phyloP scores from a whole-genome alignment of 2,113 vertebrate genomes.

The Ia io region DNA sequence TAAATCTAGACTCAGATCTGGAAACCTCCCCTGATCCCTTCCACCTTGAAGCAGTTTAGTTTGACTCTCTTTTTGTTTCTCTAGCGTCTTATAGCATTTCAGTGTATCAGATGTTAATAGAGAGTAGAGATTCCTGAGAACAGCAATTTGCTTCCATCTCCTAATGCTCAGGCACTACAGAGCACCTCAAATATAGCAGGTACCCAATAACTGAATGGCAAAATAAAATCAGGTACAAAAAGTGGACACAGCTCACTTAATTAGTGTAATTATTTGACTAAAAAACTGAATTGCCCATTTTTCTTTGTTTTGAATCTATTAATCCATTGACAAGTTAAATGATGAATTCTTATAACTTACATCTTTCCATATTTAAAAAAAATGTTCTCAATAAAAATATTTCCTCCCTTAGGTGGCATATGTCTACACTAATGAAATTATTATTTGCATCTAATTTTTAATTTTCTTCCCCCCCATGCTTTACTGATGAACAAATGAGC shows the following conservation, averaged over 20 bases:
- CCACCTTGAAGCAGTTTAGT: neutral
- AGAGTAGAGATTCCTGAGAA: neutral
- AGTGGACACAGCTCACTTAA: neutral
- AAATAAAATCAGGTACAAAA: constrained; percentile 35
- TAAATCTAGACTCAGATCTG: neutral
- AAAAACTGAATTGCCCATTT: constrained; percentile 11
- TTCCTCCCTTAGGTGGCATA: neutral
- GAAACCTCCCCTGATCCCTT: neutral
- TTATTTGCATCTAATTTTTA: neutral
- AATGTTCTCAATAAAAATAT: constrained; percentile 26
- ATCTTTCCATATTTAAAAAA: constrained; percentile 18
- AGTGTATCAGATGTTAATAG: neutral
- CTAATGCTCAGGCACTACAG: neutral
- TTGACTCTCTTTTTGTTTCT: neutral
- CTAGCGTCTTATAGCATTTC: neutral
- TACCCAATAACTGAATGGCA: neutral
- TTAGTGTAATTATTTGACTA: constrained; percentile 44
- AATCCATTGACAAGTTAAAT: constrained; percentile 26
- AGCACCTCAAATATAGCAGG: neutral
- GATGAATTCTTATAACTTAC: constrained; percentile 7
- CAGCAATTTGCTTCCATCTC: neutral
- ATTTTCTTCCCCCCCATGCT: neutral
- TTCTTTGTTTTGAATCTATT: constrained; percentile 38
- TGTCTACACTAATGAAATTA: neutral
- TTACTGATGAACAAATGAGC: neutral